Conservation (phyloP, 2,888 invertebrate genomes). For the Cosmopolites sordidus region DNA sequence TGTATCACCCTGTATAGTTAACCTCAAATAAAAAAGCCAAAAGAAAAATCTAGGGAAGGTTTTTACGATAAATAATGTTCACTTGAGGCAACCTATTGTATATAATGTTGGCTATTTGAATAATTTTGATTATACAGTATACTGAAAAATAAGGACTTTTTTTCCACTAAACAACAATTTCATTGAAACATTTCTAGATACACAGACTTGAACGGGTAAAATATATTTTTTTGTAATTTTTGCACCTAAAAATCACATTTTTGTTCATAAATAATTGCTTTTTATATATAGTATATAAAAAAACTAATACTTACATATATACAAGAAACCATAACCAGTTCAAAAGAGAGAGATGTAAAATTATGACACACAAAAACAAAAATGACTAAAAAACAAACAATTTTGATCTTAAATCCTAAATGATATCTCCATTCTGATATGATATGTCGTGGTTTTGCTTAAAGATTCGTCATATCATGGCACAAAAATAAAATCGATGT, state of each 20-base stretch:
- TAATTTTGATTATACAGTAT: too few species aligned
- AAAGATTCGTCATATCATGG: background rate
- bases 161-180: too few species aligned
- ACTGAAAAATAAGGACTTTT: too few species aligned
- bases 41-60: background rate
- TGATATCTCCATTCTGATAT: too few species aligned
- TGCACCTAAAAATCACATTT: constrained; percentile 20
- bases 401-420: too few species aligned
- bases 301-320: constrained; percentile 15
- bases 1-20: background rate
- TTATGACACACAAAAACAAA: too few species aligned
- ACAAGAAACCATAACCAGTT: constrained; percentile 19
- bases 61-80: background rate
- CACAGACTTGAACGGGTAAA: background rate
- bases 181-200: too few species aligned
- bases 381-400: too few species aligned
- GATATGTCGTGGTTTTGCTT: too few species aligned
- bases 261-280: constrained; percentile 19
- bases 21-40: background rate
- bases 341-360: too few species aligned
- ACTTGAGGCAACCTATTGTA: background rate
- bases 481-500: background rate
- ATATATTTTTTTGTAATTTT: constrained; percentile 10
- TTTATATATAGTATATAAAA: constrained; percentile 4
- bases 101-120: too few species aligned